These are phyloP conservation scores for Melanotaenia maccullochi DNA, from an alignment of 2,797 vertebrate species.

Conservation along the genomic window DNA sequence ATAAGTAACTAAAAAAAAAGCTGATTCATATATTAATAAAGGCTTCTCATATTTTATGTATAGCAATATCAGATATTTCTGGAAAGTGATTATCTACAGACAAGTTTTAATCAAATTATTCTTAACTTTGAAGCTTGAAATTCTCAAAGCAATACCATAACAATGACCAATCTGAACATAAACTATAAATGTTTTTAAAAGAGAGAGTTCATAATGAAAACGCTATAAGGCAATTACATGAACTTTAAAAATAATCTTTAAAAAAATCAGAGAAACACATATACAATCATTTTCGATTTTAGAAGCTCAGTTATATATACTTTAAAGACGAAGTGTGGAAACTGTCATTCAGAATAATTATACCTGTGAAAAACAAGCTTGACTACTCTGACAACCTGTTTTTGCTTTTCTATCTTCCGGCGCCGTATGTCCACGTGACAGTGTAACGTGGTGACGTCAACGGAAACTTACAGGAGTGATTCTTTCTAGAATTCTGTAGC, in stretches of 20 bases:
- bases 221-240: not conserved
- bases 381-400: too few species aligned
- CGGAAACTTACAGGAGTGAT: slow-evolving; percentile 62
- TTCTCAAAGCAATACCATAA: too few species aligned
- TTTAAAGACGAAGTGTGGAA: too few species aligned
- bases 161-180: not conserved
- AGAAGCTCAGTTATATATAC: too few species aligned
- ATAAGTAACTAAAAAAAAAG: not conserved
- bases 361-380: too few species aligned
- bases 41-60: not conserved
- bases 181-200: too few species aligned
- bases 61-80: not conserved
- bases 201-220: not conserved
- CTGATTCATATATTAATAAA: not conserved
- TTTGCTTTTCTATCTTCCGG: not conserved
- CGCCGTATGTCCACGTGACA: not conserved
- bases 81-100: not conserved
- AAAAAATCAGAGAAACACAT: too few species aligned
- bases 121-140: not conserved
- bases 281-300: too few species aligned
- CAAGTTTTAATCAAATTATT: not conserved
- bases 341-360: too few species aligned
- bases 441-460: slow-evolving; percentile 40
- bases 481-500: slow-evolving; percentile 78
- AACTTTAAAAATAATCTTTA: not conserved